Conservation (phyloP, 2,113 vertebrate species). For the Porphyrio hochstetteri region DNA sequence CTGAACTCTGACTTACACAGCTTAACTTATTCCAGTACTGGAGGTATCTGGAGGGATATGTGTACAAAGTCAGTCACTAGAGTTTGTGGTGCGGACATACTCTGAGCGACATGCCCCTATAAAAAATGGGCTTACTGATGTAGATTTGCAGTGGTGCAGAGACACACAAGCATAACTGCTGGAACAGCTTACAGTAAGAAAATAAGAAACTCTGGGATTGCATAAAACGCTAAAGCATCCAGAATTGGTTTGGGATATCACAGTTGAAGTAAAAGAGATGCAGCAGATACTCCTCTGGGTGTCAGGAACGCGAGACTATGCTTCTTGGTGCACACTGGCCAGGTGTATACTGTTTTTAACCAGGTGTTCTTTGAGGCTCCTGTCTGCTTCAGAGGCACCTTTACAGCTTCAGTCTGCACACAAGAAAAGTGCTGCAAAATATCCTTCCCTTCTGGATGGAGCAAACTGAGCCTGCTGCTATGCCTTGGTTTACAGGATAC, state of each 20-base stretch:
- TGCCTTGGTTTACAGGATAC: constrained; percentile 11
- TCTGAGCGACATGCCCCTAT: background rate
- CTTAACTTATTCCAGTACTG: background rate
- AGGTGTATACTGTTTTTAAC: background rate
- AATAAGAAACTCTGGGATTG: background rate
- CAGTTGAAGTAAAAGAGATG: background rate
- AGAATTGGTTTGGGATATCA: background rate
- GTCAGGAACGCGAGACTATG: background rate
- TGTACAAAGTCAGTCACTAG: background rate
- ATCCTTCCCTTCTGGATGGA: background rate
- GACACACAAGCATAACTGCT: background rate
- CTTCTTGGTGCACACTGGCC: background rate
- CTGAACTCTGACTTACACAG: background rate
- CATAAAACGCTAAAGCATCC: background rate
- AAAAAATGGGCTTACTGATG: background rate
- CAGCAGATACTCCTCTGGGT: background rate
- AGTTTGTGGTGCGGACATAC: background rate
- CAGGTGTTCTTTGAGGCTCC: background rate
- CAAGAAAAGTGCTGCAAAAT: background rate
- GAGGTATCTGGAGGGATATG: background rate
- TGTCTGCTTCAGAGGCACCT: background rate
- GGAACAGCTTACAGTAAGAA: background rate
- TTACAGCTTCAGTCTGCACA: background rate
- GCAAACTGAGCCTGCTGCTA: background rate
- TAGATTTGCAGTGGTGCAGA: background rate